phyloP scores from a whole-genome alignment of 2,797 vertebrate species.

The Danionella dracula region DNA sequence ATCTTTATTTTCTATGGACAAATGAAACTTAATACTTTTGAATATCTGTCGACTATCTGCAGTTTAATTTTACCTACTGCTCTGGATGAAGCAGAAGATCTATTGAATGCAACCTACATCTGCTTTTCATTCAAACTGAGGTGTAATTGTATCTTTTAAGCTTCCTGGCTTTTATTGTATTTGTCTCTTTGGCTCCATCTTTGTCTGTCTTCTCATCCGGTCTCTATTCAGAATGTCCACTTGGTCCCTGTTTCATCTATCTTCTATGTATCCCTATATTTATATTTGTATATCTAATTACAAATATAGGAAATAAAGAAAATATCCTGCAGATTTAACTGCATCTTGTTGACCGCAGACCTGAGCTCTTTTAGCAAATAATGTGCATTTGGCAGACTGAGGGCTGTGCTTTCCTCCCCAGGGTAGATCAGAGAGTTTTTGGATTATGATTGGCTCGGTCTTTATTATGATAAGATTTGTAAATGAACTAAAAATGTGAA shows the following conservation, averaged over 20 bases:
- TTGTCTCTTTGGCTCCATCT: conserved; percentile 7
- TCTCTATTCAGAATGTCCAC: background rate
- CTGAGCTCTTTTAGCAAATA: background rate
- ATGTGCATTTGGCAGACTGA: background rate
- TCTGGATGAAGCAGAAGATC: background rate
- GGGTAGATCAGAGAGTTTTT: conserved; percentile 5
- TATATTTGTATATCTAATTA: too few relatives aligned
- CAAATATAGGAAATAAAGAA: background rate
- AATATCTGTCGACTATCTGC: background rate
- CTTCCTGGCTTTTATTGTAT: conserved; percentile 13
- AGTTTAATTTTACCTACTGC: background rate
- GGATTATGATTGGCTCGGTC: conserved; percentile 15
- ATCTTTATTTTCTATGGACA: background rate
- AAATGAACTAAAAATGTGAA: conserved; percentile 30
- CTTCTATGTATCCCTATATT: too few relatives aligned
- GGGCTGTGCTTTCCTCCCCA: conserved; percentile 7
- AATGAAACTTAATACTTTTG: too few relatives aligned
- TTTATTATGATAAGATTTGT: conserved; percentile 31
- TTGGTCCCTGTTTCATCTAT: background rate
- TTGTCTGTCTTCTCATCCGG: conserved; percentile 11
- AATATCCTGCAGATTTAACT: background rate
- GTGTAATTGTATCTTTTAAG: conserved; percentile 16
- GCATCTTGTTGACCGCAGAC: background rate
- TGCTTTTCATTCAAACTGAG: conserved; percentile 14
- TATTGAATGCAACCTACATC: background rate